Evolutionary conservation across 1,140 invertebrate species (phyloP).

Genomic region (Drosophila kurseongensis): DNA sequence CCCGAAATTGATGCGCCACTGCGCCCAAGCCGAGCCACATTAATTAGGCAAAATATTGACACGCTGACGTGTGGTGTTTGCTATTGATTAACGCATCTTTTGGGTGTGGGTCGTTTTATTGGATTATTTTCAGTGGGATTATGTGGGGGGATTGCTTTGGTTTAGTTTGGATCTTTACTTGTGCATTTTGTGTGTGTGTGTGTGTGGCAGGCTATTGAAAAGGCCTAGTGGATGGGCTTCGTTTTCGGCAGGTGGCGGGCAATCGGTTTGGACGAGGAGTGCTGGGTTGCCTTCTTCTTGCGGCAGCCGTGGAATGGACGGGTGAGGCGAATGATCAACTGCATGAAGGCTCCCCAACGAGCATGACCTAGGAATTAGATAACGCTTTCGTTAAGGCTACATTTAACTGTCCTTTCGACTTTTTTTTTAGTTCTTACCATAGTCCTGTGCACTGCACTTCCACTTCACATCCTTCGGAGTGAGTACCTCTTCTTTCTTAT

Average conservation of each 20-base stretch:
- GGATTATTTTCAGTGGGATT: slow-evolving; percentile 39
- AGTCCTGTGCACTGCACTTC: neutral
- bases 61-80: slow-evolving; percentile 61
- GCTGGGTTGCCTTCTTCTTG: neutral
- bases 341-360: slow-evolving; percentile 42
- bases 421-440: slow-evolving; percentile 6
- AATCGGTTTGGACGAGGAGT: too few relatives aligned
- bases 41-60: slow-evolving; percentile 82
- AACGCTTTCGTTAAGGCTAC: slow-evolving; percentile 25
- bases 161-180: slow-evolving; percentile 12
- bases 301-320: slow-evolving; percentile 25
- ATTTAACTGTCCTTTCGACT: slow-evolving; percentile 5
- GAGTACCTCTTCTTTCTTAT: neutral
- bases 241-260: neutral
- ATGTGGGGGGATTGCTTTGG: slow-evolving; percentile 10
- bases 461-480: neutral
- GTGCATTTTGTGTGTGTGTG: neutral
- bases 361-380: slow-evolving; percentile 24
- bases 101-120: slow-evolving; percentile 49
- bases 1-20: slow-evolving; percentile 68
- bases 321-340: slow-evolving; percentile 38
- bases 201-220: neutral
- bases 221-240: slow-evolving; percentile 1
- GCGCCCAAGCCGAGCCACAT: slow-evolving; percentile 61
- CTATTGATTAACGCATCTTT: slow-evolving; percentile 64